Evolutionary conservation across 2,888 invertebrate genomes (phyloP).

Genomic region (Lypha dubia): DNA sequence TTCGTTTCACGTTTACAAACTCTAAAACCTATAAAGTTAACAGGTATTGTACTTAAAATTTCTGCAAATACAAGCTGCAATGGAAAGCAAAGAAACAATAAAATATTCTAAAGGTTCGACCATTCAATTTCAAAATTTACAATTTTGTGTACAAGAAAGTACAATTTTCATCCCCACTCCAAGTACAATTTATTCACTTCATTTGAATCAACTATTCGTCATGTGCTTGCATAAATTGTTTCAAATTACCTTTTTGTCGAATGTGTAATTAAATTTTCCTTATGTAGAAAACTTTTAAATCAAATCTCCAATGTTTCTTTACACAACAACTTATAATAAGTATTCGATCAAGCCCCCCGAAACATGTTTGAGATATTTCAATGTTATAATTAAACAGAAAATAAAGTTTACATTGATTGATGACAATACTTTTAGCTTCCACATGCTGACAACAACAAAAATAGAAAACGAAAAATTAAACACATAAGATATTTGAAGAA

Average conservation of each 20-base stretch:
- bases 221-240: background rate
- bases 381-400: conserved; percentile 27
- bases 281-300: conserved; percentile 6
- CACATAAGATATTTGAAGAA: conserved; percentile 12
- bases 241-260: background rate
- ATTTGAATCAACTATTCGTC: background rate
- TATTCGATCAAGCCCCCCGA: conserved; percentile 22
- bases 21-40: too few species aligned
- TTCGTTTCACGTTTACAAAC: too few species aligned
- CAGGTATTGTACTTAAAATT: too few species aligned
- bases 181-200: too few species aligned
- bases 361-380: conserved; percentile 25
- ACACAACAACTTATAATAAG: conserved; percentile 14
- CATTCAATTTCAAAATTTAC: too few species aligned
- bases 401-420: conserved; percentile 76
- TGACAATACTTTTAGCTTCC: conserved; percentile 75
- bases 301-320: background rate
- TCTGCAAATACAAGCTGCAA: too few species aligned
- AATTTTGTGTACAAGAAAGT: too few species aligned
- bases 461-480: background rate
- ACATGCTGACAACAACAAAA: conserved; percentile 1
- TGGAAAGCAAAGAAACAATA: too few species aligned
- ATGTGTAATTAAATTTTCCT: conserved; percentile 8
- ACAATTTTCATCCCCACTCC: too few species aligned
- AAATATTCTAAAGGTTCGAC: too few species aligned